These are phyloP conservation scores for Sesia bembeciformis DNA, from an alignment of 2,888 invertebrate species.

Conservation along the genomic window DNA sequence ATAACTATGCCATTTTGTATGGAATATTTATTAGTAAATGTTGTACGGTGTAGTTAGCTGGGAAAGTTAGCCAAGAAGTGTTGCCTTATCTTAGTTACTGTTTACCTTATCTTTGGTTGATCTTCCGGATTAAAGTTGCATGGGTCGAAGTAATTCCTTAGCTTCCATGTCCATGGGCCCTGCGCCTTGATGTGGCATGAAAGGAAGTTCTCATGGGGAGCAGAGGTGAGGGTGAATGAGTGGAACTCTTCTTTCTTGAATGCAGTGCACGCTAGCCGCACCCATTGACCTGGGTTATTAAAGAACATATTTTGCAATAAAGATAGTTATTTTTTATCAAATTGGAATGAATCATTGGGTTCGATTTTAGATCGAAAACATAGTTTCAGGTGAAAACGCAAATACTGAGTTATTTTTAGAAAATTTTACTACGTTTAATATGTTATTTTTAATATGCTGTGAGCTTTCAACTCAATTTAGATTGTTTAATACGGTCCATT, in stretches of 20 bases:
- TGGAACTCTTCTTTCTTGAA: conserved; percentile 93
- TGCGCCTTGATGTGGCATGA: conserved; percentile 94
- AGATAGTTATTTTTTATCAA: too few species aligned
- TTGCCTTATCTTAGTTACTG: too few species aligned
- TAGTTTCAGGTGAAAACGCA: too few species aligned
- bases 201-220: conserved; percentile 95
- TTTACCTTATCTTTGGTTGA: conserved; percentile 82
- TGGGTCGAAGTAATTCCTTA: conserved; percentile 95
- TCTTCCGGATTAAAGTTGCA: conserved; percentile 91
- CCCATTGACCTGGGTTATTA: conserved; percentile 85
- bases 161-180: conserved; percentile 97
- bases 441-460: neutral
- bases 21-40: too few species aligned
- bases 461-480: neutral
- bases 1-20: too few species aligned
- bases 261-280: conserved; percentile 91
- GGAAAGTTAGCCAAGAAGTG: neutral
- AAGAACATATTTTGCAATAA: too few species aligned
- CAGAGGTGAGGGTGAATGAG: conserved; percentile 95
- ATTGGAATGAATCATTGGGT: too few species aligned
- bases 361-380: too few species aligned
- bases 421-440: neutral
- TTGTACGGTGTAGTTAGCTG: too few species aligned
- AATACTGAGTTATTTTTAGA: too few species aligned
- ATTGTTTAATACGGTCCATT: too few species aligned